Evolutionary conservation across 30 jellyfish, hydroid and myxozoan genomes (phyloP).

Genomic region (Sanderia malayensis): DNA sequence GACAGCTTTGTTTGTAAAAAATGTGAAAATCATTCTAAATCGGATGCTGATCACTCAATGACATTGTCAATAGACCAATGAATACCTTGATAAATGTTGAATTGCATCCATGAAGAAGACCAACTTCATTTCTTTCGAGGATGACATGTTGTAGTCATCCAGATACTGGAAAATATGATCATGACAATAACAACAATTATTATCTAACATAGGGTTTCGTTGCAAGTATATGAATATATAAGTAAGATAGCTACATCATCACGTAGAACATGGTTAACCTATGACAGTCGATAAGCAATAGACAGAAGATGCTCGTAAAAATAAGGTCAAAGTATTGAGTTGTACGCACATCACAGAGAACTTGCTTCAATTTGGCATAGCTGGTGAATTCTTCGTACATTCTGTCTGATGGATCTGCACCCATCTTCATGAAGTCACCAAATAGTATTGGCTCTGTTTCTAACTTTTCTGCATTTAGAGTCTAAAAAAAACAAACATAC

Average conservation of each 20-base stretch:
- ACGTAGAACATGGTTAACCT: no score
- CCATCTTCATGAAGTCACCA: slow-evolving; percentile 91
- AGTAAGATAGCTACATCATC: no score
- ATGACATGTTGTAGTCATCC: slow-evolving; percentile 94
- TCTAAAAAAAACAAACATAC: slow-evolving; percentile 26
- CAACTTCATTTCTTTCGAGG: slow-evolving; percentile 92
- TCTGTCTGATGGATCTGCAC: slow-evolving; percentile 76
- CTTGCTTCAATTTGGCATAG: slow-evolving; percentile 57
- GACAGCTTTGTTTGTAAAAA: no score
- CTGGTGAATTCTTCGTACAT: slow-evolving; percentile 87
- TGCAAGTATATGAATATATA: no score
- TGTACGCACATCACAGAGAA: slow-evolving; percentile 85
- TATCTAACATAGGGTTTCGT: no score
- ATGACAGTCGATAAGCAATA: no score
- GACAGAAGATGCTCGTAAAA: no score
- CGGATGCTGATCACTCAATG: no score
- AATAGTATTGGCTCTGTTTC: slow-evolving; percentile 78
- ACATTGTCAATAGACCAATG: no score
- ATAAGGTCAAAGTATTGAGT: no score
- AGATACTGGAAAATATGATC: slow-evolving; percentile 78
- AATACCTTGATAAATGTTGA: slow-evolving; percentile 92
- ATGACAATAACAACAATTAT: neutral
- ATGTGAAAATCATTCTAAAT: no score
- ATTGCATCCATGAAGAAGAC: slow-evolving; percentile 91
- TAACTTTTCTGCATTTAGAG: slow-evolving; percentile 49